Percentiles rank a stretch among this genome's conserved stretches.
Evolutionary conservation across 2,113 vertebrate genomes (phyloP).

Genomic region (Tachycineta bicolor): DNA sequence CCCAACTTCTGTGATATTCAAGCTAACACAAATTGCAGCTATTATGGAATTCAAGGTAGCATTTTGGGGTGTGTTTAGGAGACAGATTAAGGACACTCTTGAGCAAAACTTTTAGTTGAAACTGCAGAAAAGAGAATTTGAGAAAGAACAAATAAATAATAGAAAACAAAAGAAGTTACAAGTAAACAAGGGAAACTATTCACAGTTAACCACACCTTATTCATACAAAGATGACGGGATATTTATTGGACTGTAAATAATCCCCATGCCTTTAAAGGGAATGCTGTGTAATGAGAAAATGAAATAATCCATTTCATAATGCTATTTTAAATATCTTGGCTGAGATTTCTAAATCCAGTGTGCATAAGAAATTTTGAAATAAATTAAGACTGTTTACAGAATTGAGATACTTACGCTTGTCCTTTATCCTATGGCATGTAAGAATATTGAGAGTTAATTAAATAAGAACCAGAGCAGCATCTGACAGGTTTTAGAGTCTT

Average conservation of each 20-base stretch:
- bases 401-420: neutral
- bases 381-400: neutral
- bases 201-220: neutral
- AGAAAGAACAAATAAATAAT: neutral
- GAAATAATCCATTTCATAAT: neutral
- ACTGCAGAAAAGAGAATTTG: neutral
- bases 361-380: neutral
- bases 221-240: neutral
- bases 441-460: neutral
- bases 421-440: neutral
- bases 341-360: neutral
- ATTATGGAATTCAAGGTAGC: neutral
- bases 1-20: neutral
- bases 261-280: neutral
- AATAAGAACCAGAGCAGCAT: neutral
- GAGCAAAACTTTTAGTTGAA: constrained; percentile 9
- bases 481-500: neutral
- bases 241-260: neutral
- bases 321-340: neutral
- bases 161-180: neutral
- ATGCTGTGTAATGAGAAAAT: neutral
- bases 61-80: neutral
- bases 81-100: neutral
- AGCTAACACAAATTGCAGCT: neutral
- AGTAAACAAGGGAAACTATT: neutral